Base-by-base conservation (phyloP, 1,140 invertebrate species). In the Caenorhabditis brenneri region DNA sequence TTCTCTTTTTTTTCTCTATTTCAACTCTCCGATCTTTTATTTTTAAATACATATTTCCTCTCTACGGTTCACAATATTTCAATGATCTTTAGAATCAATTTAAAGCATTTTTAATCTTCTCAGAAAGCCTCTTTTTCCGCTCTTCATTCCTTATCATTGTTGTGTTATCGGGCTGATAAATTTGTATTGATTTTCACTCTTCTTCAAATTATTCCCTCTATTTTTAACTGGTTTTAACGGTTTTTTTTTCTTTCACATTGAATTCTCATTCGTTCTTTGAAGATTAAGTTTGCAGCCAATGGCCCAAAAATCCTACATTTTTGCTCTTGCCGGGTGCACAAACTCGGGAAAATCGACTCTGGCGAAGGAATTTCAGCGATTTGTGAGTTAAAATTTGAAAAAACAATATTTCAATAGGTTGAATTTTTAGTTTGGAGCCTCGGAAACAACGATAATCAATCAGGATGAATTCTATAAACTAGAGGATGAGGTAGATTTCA, bases 401-500 rank as follows among this genome's bases (percentile, higher is more conserved):
- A 3, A 15, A 3, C 5, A 22, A 46, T 15, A 9, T 12, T 53
- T 3, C 1, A 31, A 29, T 24, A 2, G 53, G 53, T 19, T 3
- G n/a, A 80, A 29, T 55, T 36, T 58, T 36, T 9, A 51, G 49
- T 55, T 83, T 39, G 82, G 74, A 19, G 22, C 42, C 19, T n/a
- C 78, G 7, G 29, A 24, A 33, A 69, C 29, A 27, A 49, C 39
- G 49, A 79, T 87, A n/a, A 74, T 87, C 9, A 49, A 74, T 49
- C 86, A 87, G 33, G 86, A 87, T 49, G 86, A 87, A 36, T 87
- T 86, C 81, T 87, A 58, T 36, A 74, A 74, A 42, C 42, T 81
- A 46, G 69, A 48, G 49, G 9, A 79, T 46, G 69, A 55, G 31
- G 29, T 51, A 79, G 24, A n/a, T n/a, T n/a, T n/a, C n/a, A n/a